phyloP scores from a whole-genome alignment of 2,797 vertebrate species.

The Psittacula derbiana region DNA sequence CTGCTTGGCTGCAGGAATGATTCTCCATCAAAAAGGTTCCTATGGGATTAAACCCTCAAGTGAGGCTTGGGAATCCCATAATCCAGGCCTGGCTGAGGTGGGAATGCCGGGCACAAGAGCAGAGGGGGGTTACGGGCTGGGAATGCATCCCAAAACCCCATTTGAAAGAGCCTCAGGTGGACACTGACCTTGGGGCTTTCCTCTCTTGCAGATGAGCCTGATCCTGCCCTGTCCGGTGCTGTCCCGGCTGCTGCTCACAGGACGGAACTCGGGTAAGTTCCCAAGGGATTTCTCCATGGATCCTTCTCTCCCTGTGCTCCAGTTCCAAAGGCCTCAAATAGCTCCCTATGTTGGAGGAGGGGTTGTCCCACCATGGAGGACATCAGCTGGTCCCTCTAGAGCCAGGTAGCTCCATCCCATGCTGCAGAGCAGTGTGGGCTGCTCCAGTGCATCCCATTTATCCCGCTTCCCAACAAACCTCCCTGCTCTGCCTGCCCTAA shows the following conservation, averaged over 20 bases:
- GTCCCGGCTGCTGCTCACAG: conserved; percentile 51
- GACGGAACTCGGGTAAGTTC: conserved; percentile 48
- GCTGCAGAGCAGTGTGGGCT: background rate
- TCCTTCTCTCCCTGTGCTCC: background rate
- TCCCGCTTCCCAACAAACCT: background rate
- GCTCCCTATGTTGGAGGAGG: background rate
- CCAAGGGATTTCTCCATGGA: background rate
- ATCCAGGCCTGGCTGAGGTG: background rate
- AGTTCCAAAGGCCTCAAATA: background rate
- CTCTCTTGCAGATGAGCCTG: conserved; percentile 76
- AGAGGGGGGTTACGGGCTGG: background rate
- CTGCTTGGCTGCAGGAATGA: background rate
- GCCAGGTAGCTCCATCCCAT: background rate
- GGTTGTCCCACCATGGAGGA: background rate
- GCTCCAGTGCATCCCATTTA: background rate
- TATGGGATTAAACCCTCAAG: conserved; percentile 23
- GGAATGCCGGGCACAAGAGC: background rate
- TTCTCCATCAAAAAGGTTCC: background rate
- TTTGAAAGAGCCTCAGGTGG: background rate
- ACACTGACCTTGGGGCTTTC: conserved; percentile 42
- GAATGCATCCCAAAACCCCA: background rate
- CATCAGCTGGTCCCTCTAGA: background rate
- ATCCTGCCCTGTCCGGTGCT: conserved; percentile 68
- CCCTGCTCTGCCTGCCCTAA: background rate
- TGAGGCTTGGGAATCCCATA: conserved; percentile 1